Evolutionary conservation across 2,797 vertebrate genomes (phyloP).

Genomic region (Platalea minor): DNA sequence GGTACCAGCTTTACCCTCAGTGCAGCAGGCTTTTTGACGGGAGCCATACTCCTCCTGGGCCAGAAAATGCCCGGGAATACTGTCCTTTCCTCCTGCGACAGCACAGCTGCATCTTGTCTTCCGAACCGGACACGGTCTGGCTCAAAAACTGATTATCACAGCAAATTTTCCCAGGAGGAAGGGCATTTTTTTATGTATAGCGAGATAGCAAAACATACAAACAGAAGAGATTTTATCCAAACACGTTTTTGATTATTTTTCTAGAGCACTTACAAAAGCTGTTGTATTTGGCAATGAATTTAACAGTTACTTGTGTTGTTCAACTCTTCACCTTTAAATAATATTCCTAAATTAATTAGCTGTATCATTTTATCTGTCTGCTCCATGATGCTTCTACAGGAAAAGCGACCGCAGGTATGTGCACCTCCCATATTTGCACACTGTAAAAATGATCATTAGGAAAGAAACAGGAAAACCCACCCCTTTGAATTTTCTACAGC

Average conservation of each 20-base stretch:
- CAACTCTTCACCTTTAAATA: slow-evolving; percentile 37
- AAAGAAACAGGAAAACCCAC: slow-evolving; percentile 54
- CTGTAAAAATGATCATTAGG: neutral
- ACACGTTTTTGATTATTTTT: neutral
- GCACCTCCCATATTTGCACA: slow-evolving; percentile 35
- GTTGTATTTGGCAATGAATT: slow-evolving; percentile 4
- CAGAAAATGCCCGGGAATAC: neutral
- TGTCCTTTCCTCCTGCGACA: neutral
- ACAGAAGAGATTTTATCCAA: neutral
- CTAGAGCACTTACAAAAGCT: neutral
- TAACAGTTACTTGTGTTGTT: neutral
- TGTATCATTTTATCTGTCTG: slow-evolving; percentile 30
- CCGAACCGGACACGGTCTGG: neutral
- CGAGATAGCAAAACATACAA: neutral
- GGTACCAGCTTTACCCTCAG: neutral
- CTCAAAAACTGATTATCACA: neutral
- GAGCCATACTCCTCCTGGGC: neutral
- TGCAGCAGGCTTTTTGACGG: neutral
- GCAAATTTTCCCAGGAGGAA: neutral
- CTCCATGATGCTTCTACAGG: slow-evolving; percentile 50
- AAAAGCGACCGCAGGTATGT: slow-evolving; percentile 29
- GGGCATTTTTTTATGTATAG: neutral
- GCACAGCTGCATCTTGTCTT: neutral
- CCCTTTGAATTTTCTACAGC: neutral
- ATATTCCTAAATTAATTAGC: slow-evolving; percentile 19